Conservation (phyloP, 2,888 invertebrate genomes). For the Eupsilia transversa region DNA sequence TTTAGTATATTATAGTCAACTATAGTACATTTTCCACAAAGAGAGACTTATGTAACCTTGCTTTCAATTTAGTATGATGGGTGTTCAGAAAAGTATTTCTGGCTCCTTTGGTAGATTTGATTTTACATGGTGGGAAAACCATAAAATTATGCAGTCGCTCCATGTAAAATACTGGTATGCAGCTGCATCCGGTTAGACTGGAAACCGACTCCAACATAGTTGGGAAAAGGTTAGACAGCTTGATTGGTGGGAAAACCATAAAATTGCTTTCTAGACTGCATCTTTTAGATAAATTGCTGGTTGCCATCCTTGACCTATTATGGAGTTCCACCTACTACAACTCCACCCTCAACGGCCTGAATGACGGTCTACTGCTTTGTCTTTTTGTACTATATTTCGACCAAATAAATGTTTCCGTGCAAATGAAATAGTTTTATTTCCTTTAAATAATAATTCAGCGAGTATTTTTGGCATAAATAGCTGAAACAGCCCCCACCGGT, state of each 20-base stretch:
- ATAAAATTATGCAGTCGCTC: neutral
- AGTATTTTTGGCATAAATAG: neutral
- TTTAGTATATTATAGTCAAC: neutral
- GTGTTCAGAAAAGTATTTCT: neutral
- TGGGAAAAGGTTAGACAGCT: neutral
- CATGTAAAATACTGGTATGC: neutral
- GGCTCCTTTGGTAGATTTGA: neutral
- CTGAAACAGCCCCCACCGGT: neutral
- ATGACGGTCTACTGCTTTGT: slow-evolving; percentile 19
- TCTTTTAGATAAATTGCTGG: neutral
- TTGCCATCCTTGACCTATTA: neutral
- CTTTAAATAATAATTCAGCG: neutral
- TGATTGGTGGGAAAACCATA: neutral
- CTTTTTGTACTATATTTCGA: neutral
- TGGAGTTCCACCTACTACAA: neutral
- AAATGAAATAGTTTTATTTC: slow-evolving; percentile 40
- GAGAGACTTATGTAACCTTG: neutral
- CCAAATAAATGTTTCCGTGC: slow-evolving; percentile 33
- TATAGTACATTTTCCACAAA: neutral
- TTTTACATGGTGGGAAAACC: neutral
- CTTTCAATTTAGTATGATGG: neutral
- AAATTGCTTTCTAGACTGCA: neutral
- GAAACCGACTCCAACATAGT: neutral
- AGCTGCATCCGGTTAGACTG: neutral
- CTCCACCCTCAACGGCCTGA: neutral